A percentile compares a stretch with the other conserved stretches of the same genome.
Conservation (phyloP, 2,888 invertebrate genomes). For the Troglohyphantes excavatus region DNA sequence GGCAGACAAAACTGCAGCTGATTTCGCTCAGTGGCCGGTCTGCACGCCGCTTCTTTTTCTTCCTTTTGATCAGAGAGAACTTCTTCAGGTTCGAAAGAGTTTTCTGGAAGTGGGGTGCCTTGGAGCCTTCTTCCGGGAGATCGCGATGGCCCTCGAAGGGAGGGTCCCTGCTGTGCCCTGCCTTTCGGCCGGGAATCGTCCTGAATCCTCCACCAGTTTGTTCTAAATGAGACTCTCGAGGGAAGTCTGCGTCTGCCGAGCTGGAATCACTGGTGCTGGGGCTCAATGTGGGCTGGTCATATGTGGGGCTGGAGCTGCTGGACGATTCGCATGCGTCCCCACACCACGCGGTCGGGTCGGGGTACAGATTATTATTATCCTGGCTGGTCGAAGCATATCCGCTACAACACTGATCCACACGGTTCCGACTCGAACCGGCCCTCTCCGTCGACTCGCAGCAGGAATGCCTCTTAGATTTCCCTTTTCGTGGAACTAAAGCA, state of each 20-base stretch:
- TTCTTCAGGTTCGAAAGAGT: constrained; percentile 79
- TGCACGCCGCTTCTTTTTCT: constrained; percentile 68
- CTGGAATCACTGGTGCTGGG: constrained; percentile 80
- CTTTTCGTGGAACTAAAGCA: constrained; percentile 34
- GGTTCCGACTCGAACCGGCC: constrained; percentile 10
- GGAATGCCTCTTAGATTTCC: constrained; percentile 70
- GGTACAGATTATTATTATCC: constrained; percentile 74
- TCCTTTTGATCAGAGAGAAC: constrained; percentile 78
- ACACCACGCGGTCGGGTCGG: constrained; percentile 79
- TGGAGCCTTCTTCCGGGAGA: constrained; percentile 66
- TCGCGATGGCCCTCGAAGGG: constrained; percentile 52
- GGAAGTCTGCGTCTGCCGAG: constrained; percentile 78
- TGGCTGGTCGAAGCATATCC: constrained; percentile 53
- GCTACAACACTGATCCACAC: constrained; percentile 49
- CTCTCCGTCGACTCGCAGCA: constrained; percentile 60
- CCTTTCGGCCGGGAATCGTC: constrained; percentile 20
- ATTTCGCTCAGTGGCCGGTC: constrained; percentile 54
- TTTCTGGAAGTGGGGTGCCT: constrained; percentile 77
- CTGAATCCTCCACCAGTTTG: constrained; percentile 27
- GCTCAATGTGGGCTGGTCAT: constrained; percentile 79
- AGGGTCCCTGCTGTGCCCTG: neutral
- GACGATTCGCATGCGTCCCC: constrained; percentile 79
- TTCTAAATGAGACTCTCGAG: constrained; percentile 20
- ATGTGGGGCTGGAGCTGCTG: constrained; percentile 80
- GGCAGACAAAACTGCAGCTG: constrained; percentile 74